A percentile compares a stretch with the other conserved stretches of the same genome.
Evolutionary conservation across 2,797 vertebrate genomes (phyloP).

Genomic region (Bovichtus diacanthus): DNA sequence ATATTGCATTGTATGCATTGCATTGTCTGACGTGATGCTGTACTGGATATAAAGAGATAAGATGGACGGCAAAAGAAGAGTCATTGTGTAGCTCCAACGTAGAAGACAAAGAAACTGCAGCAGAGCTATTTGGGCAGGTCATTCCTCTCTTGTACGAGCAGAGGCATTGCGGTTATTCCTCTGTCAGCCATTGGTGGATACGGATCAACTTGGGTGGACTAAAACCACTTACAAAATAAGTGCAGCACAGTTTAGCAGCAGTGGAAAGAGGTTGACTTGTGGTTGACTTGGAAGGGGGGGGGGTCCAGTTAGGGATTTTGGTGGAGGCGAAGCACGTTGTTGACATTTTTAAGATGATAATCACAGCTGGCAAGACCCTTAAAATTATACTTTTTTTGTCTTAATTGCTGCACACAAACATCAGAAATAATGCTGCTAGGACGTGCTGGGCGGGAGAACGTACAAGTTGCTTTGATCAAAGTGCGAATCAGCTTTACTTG

Average conservation of each 20-base stretch:
- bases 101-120: conserved; percentile 30
- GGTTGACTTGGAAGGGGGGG: background rate
- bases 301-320: background rate
- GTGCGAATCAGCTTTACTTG: conserved; percentile 12
- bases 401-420: conserved; percentile 1
- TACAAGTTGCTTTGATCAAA: background rate
- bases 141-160: conserved; percentile 10
- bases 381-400: background rate
- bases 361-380: conserved; percentile 2
- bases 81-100: conserved; percentile 22
- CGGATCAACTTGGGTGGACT: conserved; percentile 1
- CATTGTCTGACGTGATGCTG: conserved; percentile 44
- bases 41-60: conserved; percentile 30
- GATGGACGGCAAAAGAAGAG: conserved; percentile 28
- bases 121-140: conserved; percentile 17
- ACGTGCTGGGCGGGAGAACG: background rate
- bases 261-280: conserved; percentile 4
- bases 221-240: conserved; percentile 19
- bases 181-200: conserved; percentile 23
- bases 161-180: conserved; percentile 17
- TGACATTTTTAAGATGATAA: background rate
- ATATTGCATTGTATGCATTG: conserved; percentile 26
- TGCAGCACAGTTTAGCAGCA: background rate
- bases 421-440: background rate
- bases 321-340: conserved; percentile 7